A percentile compares a stretch with the other conserved stretches of the same genome.
These are phyloP conservation scores for Allolobophora icterica DNA, from an alignment of 2,888 invertebrate species.

Conservation along the genomic window DNA sequence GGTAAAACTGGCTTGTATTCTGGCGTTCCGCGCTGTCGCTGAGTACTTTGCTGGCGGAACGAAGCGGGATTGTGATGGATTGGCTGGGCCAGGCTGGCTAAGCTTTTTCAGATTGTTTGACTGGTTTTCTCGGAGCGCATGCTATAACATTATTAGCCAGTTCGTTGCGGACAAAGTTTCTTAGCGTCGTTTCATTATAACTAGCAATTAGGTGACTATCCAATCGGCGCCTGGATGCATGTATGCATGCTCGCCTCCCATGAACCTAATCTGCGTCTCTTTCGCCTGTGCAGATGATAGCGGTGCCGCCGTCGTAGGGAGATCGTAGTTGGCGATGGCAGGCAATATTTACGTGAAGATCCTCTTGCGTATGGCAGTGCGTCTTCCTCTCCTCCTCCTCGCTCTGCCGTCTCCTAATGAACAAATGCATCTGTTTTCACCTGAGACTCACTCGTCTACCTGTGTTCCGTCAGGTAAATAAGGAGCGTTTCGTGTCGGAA, in stretches of 20 bases:
- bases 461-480: neutral
- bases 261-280: neutral
- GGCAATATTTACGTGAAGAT: constrained; percentile 14
- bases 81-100: neutral
- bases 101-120: neutral
- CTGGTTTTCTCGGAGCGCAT: neutral
- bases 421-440: constrained; percentile 17
- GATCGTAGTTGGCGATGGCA: neutral
- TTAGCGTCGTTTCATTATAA: neutral
- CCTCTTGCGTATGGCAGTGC: too few relatives aligned
- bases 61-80: neutral
- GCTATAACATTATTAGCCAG: neutral
- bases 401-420: neutral
- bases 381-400: neutral
- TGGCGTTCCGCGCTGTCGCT: neutral
- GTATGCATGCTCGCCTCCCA: neutral
- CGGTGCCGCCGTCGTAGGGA: neutral
- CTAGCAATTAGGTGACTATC: neutral
- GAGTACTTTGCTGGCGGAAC: neutral
- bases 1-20: neutral
- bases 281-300: neutral
- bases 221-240: neutral
- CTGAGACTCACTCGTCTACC: constrained; percentile 17
- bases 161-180: neutral
- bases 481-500: constrained; percentile 1